Conservation (phyloP, 2,888 invertebrate species). For the Acronicta aceris region DNA sequence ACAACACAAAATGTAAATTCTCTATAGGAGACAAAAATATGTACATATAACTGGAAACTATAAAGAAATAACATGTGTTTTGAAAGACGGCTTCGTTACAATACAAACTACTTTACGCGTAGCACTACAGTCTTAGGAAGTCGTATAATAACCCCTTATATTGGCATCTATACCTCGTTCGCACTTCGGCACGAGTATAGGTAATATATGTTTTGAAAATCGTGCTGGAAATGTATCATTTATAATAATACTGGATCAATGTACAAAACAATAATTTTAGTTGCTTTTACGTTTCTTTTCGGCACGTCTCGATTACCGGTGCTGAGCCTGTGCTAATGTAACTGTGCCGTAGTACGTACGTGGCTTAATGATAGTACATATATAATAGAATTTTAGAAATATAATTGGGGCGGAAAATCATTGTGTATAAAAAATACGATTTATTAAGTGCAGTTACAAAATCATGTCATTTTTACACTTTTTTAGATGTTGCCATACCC, state of each 20-base stretch:
- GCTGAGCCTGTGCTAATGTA: too few species aligned
- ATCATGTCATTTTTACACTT: not conserved
- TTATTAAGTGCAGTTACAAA: not conserved
- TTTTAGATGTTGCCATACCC: not conserved
- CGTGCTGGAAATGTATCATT: too few species aligned
- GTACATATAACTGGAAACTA: slow-evolving; percentile 40
- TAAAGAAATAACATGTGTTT: slow-evolving; percentile 48
- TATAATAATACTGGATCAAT: too few species aligned
- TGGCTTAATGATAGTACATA: too few species aligned
- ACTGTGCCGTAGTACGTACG: too few species aligned
- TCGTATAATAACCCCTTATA: slow-evolving; percentile 26
- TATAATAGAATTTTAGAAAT: slow-evolving; percentile 29
- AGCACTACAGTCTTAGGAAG: slow-evolving; percentile 58
- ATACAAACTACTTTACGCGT: slow-evolving; percentile 48
- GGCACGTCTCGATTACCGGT: too few species aligned
- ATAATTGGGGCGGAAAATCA: slow-evolving; percentile 33
- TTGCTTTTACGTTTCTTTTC: too few species aligned
- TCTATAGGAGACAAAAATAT: slow-evolving; percentile 40
- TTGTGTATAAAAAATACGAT: slow-evolving; percentile 22
- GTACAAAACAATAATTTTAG: too few species aligned
- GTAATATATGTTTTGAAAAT: not conserved
- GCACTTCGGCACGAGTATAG: not conserved
- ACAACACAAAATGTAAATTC: slow-evolving; percentile 19
- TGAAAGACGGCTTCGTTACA: slow-evolving; percentile 54
- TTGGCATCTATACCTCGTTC: not conserved